Percentiles rank a stretch among this genome's conserved stretches.
Evolutionary conservation across 2,113 vertebrate species (phyloP).

Genomic region (Cheirogaleus medius): DNA sequence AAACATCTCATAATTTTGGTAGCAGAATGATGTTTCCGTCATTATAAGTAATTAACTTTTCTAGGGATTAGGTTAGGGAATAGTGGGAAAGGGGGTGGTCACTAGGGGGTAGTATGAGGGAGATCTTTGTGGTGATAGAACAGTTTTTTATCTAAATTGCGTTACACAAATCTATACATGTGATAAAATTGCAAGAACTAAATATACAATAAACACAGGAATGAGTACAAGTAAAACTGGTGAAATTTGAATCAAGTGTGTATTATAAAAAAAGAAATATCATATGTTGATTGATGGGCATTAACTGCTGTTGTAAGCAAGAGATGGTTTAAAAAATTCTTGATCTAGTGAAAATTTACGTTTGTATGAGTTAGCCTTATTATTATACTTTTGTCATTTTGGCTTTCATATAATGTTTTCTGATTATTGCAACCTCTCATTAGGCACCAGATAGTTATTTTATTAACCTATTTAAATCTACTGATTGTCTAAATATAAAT

Average conservation of each 20-base stretch:
- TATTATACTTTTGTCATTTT: neutral
- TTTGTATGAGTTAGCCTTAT: conserved; percentile 5
- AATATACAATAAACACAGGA: neutral
- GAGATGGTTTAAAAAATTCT: neutral
- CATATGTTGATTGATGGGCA: neutral
- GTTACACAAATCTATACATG: neutral
- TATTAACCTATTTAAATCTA: neutral
- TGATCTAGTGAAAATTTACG: neutral
- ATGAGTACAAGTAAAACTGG: neutral
- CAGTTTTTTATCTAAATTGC: neutral
- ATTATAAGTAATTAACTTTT: neutral
- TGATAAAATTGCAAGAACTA: neutral
- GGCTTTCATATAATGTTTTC: neutral
- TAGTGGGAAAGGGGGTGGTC: neutral
- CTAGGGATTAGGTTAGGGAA: neutral
- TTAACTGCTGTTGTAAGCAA: neutral
- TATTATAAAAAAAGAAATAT: neutral
- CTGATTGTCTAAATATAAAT: neutral
- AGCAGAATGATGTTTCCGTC: neutral
- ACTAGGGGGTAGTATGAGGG: neutral
- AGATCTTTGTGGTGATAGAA: neutral
- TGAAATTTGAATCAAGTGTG: neutral
- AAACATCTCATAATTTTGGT: neutral
- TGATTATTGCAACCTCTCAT: neutral
- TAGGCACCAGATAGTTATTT: neutral